Base-by-base conservation (phyloP, 2,797 vertebrate genomes). In the Nannoperca australis region DNA sequence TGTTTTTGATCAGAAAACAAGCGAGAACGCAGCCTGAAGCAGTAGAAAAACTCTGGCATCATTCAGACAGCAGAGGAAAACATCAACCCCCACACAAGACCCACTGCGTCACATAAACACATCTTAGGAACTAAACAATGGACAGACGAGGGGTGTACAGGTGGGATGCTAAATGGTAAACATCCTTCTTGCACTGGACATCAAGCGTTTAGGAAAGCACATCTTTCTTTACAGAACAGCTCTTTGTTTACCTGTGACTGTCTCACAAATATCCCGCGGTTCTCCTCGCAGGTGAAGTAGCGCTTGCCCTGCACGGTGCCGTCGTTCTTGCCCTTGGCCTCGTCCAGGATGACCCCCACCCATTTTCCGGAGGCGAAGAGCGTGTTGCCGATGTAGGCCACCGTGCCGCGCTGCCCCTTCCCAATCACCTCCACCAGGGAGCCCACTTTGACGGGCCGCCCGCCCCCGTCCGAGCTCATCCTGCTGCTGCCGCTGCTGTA, bases 341-440 rank as follows among this genome's bases (percentile, higher is more conserved):
- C 97, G 4, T 99, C 97, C 90, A 99, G 93, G 91, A 99, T 97
- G 83, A 98, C 97, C 0, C 97, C 97, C 0, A 99, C 97, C 97
- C 97, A 99, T n/a, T 98, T 98, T 1, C 97, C 97, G 0, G 97
- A 97, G 93, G 97, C 97, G 20, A 99, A 99, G 1, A 98, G 94
- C 0, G 97, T 99, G 92, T 96, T 96, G 0, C 97, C 97, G 1
- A 99, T 97, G 58, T 97, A 99, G 7, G 97, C 97, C 88, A 99
- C 97, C 0, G 96, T 97, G 27, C 97, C 97, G 0, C 96, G 96
- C 91, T 99, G 94, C 7, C 97, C 97, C 58, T 99, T 99, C 3
- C 98, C 97, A 4, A 98, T 98, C 85, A 99, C 97, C 79, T 99
- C 97, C 65, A 98, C 97, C 5, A 96, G 83, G 81, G 97, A 97